phyloP scores from a whole-genome alignment of 2,797 vertebrate species.

The Scomberomorus guttatus region DNA sequence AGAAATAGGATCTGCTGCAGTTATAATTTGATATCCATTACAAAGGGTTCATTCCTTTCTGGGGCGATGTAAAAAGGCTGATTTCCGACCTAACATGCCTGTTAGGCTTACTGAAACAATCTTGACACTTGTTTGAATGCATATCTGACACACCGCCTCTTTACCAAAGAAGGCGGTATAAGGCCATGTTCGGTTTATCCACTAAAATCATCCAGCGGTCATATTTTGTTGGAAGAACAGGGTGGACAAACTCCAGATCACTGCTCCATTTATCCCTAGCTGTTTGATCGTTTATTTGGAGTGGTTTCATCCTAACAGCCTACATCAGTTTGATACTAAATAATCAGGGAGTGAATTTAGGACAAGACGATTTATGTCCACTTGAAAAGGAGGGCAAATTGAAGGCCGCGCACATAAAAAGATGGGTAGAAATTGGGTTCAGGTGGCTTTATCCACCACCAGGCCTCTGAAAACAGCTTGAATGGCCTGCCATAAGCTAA shows the following conservation, averaged over 20 bases:
- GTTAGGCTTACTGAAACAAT: slow-evolving; percentile 25
- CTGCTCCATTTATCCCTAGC: not conserved
- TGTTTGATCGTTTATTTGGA: slow-evolving; percentile 11
- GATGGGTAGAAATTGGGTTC: slow-evolving; percentile 31
- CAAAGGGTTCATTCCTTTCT: slow-evolving; percentile 68
- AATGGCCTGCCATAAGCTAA: slow-evolving; percentile 82
- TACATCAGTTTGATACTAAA: slow-evolving; percentile 5
- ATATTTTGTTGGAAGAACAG: slow-evolving; percentile 4
- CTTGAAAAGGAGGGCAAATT: slow-evolving; percentile 8
- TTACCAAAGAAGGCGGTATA: not conserved
- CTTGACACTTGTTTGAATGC: slow-evolving; percentile 41
- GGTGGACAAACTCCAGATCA: slow-evolving; percentile 2
- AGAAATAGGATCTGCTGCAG: slow-evolving; percentile 75
- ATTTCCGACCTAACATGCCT: slow-evolving; percentile 51
- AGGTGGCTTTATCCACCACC: slow-evolving; percentile 58
- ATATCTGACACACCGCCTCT: not conserved
- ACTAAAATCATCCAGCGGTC: slow-evolving; percentile 17
- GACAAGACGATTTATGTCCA: slow-evolving; percentile 7
- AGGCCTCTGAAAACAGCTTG: slow-evolving; percentile 72
- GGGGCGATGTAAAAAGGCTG: slow-evolving; percentile 27
- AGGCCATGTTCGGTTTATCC: not conserved
- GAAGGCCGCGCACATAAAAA: slow-evolving; percentile 4
- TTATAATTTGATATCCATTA: slow-evolving; percentile 83
- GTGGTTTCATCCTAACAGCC: slow-evolving; percentile 9
- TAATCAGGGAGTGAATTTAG: slow-evolving; percentile 4